phyloP scores from a whole-genome alignment of 2,888 invertebrate species.

The Thysanoteuthis rhombus region DNA sequence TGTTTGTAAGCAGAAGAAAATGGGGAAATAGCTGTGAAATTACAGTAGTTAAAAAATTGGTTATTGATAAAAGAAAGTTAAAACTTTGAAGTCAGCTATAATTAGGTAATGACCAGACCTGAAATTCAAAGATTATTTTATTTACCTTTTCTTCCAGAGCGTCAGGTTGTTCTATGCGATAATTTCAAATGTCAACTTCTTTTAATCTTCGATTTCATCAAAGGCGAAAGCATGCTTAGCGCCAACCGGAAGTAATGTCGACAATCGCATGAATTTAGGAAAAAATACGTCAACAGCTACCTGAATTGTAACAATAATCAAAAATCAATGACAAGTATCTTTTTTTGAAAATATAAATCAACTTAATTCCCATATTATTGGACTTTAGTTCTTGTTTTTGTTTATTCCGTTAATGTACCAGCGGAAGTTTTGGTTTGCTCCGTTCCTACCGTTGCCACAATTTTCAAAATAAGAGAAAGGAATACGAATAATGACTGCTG shows the following conservation, averaged over 20 bases:
- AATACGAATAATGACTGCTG: conserved; percentile 57
- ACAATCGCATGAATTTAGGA: not conserved
- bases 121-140: not conserved
- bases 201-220: too few relatives aligned
- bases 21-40: too few relatives aligned
- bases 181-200: not conserved
- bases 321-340: not conserved
- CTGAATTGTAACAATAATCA: not conserved
- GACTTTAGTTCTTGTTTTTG: not conserved
- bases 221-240: not conserved
- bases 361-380: not conserved
- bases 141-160: not conserved
- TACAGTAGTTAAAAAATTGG: not conserved
- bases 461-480: conserved; percentile 21
- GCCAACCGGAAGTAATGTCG: not conserved
- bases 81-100: not conserved
- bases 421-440: not conserved
- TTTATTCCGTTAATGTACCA: not conserved
- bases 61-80: not conserved
- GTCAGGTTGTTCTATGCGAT: not conserved
- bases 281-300: not conserved
- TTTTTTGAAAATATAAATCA: not conserved
- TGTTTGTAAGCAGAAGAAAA: not conserved
- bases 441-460: not conserved
- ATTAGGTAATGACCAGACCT: not conserved